These are phyloP conservation scores for Tetragnatha versicolor DNA, from an alignment of 1,140 invertebrate species.

Conservation along the genomic window DNA sequence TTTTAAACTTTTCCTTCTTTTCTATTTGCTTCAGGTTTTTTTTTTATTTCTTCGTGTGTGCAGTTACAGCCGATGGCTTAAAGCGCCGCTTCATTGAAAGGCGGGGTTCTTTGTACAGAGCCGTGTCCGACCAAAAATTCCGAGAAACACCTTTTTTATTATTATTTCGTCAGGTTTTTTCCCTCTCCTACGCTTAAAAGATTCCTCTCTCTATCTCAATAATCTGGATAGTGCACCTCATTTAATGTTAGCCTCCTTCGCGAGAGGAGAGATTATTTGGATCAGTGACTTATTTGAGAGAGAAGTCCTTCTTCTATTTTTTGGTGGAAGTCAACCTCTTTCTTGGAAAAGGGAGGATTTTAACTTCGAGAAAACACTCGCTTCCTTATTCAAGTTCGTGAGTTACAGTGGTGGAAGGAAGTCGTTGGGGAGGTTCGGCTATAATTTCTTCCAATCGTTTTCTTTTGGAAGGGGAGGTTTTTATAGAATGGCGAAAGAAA, in stretches of 20 bases:
- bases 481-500: no score
- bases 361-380: no score
- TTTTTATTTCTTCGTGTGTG: neutral
- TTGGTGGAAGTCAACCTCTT: no score
- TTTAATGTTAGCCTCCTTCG: slow-evolving; percentile 20
- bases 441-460: no score
- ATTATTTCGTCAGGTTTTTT: neutral
- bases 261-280: slow-evolving; percentile 33
- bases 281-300: slow-evolving; percentile 22
- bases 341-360: no score
- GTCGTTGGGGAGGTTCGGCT: no score
- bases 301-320: neutral
- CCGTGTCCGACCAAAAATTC: slow-evolving; percentile 27
- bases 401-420: no score
- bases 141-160: neutral
- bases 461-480: no score
- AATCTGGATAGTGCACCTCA: slow-evolving; percentile 39
- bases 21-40: neutral
- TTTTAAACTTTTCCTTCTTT: slow-evolving; percentile 4
- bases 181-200: neutral
- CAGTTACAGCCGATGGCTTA: slow-evolving; percentile 23
- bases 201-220: slow-evolving; percentile 31
- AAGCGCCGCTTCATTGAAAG: slow-evolving; percentile 26
- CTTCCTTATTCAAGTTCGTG: no score
- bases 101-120: slow-evolving; percentile 14